These are phyloP conservation scores for Drosophila setifemur DNA, from an alignment of 1,140 invertebrate species.

Conservation along the genomic window DNA sequence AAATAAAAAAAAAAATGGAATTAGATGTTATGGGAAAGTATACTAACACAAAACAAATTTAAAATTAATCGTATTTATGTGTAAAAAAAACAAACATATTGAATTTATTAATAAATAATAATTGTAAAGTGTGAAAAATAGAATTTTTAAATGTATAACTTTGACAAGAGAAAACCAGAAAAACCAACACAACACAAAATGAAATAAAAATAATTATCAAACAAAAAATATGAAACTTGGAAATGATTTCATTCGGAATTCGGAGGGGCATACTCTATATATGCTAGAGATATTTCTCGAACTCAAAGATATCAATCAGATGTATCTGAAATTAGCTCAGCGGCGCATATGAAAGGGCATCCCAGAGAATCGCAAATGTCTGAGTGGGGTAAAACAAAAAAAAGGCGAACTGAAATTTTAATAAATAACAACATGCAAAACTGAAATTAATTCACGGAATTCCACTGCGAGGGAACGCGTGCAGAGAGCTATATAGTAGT, in stretches of 20 bases:
- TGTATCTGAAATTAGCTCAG: slow-evolving; percentile 23
- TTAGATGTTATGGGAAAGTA: slow-evolving; percentile 64
- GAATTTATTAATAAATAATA: slow-evolving; percentile 66
- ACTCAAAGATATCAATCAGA: slow-evolving; percentile 42
- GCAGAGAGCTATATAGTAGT: too few relatives aligned
- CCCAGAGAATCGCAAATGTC: slow-evolving; percentile 29
- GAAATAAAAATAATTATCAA: slow-evolving; percentile 65
- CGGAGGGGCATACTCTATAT: too few relatives aligned
- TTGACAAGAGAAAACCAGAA: slow-evolving; percentile 15
- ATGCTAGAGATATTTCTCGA: too few relatives aligned
- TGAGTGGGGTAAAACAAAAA: too few relatives aligned
- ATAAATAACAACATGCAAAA: slow-evolving; percentile 82
- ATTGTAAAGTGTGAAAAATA: slow-evolving; percentile 61
- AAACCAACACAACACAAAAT: slow-evolving; percentile 38
- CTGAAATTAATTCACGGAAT: slow-evolving; percentile 82
- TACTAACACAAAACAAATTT: slow-evolving; percentile 50
- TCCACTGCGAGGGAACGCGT: slow-evolving; percentile 52
- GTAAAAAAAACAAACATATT: slow-evolving; percentile 45
- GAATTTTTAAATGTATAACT: slow-evolving; percentile 71
- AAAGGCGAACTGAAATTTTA: slow-evolving; percentile 57
- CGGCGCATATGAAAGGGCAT: slow-evolving; percentile 64
- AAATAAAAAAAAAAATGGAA: slow-evolving; percentile 36
- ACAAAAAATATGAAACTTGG: not conserved
- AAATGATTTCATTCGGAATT: not conserved
- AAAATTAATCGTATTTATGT: slow-evolving; percentile 39